Conservation (phyloP, 2,113 vertebrate species). For the Cyprinodon tularosa region DNA sequence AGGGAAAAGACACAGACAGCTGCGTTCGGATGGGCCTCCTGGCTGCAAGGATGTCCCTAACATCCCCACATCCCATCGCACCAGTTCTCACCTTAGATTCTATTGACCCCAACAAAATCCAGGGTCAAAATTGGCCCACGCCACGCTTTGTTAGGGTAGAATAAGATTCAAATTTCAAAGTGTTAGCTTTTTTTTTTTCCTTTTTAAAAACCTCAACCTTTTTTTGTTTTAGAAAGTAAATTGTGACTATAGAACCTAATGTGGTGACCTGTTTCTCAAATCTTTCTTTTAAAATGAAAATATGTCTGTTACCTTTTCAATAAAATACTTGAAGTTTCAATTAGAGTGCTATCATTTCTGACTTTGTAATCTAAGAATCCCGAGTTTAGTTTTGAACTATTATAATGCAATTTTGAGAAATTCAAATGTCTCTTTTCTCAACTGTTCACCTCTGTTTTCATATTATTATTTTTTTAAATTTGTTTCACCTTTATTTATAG, state of each 20-base stretch:
- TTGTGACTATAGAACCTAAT: background rate
- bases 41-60: slow-evolving; percentile 81
- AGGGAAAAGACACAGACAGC: slow-evolving; percentile 75
- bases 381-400: background rate
- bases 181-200: background rate
- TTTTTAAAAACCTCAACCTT: background rate
- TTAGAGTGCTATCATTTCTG: background rate
- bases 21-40: slow-evolving; percentile 85
- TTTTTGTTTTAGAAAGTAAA: background rate
- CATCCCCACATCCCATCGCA: slow-evolving; percentile 79
- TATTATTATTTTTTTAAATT: too few relatives aligned
- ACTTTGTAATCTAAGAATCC: background rate
- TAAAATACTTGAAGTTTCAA: background rate
- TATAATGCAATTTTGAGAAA: too few relatives aligned
- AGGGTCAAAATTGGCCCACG: slow-evolving; percentile 71
- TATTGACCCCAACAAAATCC: slow-evolving; percentile 72
- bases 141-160: slow-evolving; percentile 69
- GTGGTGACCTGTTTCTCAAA: background rate
- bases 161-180: slow-evolving; percentile 13
- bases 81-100: slow-evolving; percentile 71
- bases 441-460: too few relatives aligned
- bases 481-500: too few relatives aligned
- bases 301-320: background rate
- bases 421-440: too few relatives aligned
- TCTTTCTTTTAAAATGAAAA: background rate